Percentiles rank a stretch among this genome's conserved stretches.
phyloP scores from a whole-genome alignment of 64 coral and sea anemone genomes.

The Astreopora myriophthalma region DNA sequence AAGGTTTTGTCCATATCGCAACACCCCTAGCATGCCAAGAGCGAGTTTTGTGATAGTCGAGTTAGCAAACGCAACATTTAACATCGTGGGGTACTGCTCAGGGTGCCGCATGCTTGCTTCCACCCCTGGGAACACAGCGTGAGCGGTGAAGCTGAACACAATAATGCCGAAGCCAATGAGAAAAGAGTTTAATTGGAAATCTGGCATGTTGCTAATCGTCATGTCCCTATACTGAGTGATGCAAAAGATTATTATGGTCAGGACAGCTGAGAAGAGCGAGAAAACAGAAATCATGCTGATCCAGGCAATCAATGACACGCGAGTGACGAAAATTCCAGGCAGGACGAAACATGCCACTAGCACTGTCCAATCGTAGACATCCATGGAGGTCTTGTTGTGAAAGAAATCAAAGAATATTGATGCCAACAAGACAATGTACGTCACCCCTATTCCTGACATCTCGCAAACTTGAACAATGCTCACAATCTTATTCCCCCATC shows the following conservation, averaged over 20 bases:
- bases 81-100: constrained; percentile 81
- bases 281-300: constrained; percentile 91
- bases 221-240: constrained; percentile 72
- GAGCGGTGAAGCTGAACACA: constrained; percentile 83
- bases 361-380: constrained; percentile 74
- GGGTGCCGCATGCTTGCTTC: constrained; percentile 87
- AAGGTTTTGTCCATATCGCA: constrained; percentile 69
- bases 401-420: constrained; percentile 74
- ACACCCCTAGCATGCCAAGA: constrained; percentile 41
- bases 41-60: constrained; percentile 65
- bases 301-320: constrained; percentile 92
- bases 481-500: constrained; percentile 82
- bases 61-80: constrained; percentile 78
- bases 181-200: constrained; percentile 63
- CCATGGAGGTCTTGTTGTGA: constrained; percentile 57
- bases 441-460: constrained; percentile 88
- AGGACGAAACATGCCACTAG: constrained; percentile 71
- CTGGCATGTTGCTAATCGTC: constrained; percentile 66
- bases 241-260: constrained; percentile 74
- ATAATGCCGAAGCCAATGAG: constrained; percentile 92
- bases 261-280: constrained; percentile 56
- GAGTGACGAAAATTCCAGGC: constrained; percentile 77
- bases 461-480: constrained; percentile 87
- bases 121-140: constrained; percentile 86
- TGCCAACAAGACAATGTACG: constrained; percentile 77